Evolutionary conservation across 2,888 invertebrate species (phyloP), one percentile per base, ranked within the genome.

Genomic region (Drosophila villosipedis): DNA sequence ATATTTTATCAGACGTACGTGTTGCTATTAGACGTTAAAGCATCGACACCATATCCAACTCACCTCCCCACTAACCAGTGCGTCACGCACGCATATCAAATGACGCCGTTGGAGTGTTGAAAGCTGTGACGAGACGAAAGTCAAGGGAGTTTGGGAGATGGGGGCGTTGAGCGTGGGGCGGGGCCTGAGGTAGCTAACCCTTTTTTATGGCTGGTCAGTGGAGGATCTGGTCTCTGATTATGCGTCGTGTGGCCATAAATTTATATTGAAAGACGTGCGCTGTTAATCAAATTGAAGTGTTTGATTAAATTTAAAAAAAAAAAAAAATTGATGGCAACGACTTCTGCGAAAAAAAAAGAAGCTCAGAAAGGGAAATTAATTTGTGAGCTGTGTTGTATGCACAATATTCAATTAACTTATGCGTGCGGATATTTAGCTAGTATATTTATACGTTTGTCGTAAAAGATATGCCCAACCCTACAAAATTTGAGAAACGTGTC

Each of bases 211-310:
- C 71, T 88, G 88, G 84, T 77, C 84, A 84, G 86, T 47, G 65
- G 62, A 60, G 67, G 62, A 68, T 43, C 75, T 82, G 73, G 76
- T 72, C 78, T 82, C 89, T 89, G 90, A 87, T 87, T 87, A 91
- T 88, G 86, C 89, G 76, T 73, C 73, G 76, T 72, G 68, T 61
- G 77, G 86, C 86, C 70, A 90, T 90, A 91, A 91, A 91, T 91
- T 91, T 91, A 88, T 88, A 90, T 90, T 85, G 90, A 81, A 78
- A 82, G 90, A 88, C 88, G 88, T 88, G 88, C 74, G 86, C 64
- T 90, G 90, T 88, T 88, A 88, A 91, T 91, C 89, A 88, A 88
- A 90, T 88, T 91, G 90, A 90, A 88, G 89, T 81, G 81, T 77
- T 88, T 90, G 91, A 88, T 87, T 91, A 90, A 90, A 88, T 87